phyloP scores from a whole-genome alignment of 2,797 vertebrate genomes.

The Sebastes itinus region DNA sequence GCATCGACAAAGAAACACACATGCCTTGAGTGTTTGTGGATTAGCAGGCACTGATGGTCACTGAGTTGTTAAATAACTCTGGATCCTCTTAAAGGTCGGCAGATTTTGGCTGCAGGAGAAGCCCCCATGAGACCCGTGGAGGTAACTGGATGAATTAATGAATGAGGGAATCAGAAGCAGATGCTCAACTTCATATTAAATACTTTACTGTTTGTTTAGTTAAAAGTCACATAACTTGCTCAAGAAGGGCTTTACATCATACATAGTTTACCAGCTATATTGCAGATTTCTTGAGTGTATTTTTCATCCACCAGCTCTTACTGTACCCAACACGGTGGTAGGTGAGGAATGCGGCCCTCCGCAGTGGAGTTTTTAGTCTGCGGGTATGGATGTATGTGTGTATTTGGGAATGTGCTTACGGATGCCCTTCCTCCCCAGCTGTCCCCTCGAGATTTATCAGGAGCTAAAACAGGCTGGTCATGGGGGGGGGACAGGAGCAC shows the following conservation, averaged over 20 bases:
- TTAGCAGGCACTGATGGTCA: slow-evolving; percentile 4
- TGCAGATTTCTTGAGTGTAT: background rate
- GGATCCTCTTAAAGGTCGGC: slow-evolving; percentile 4
- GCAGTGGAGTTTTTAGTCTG: slow-evolving; percentile 64
- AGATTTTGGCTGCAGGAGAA: slow-evolving; percentile 4
- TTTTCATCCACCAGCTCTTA: slow-evolving; percentile 3
- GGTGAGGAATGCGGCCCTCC: slow-evolving; percentile 59
- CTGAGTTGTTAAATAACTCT: slow-evolving; percentile 27
- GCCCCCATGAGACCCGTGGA: background rate
- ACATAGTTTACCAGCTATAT: background rate
- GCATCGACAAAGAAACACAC: background rate
- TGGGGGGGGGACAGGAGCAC: slow-evolving; percentile 43
- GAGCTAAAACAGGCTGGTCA: slow-evolving; percentile 76
- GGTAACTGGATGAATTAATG: slow-evolving; percentile 21
- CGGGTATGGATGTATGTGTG: slow-evolving; percentile 57
- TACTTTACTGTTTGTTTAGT: background rate
- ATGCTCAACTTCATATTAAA: background rate
- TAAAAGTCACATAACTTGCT: background rate
- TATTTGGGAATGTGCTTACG: slow-evolving; percentile 79
- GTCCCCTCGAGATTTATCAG: slow-evolving; percentile 79
- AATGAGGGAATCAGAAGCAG: slow-evolving; percentile 4
- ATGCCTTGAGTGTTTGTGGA: slow-evolving; percentile 35
- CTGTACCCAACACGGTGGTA: slow-evolving; percentile 19
- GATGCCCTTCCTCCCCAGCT: slow-evolving; percentile 77
- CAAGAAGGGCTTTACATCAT: background rate